Conservation (phyloP, 2,888 invertebrate genomes). For the Cinara cedri region DNA sequence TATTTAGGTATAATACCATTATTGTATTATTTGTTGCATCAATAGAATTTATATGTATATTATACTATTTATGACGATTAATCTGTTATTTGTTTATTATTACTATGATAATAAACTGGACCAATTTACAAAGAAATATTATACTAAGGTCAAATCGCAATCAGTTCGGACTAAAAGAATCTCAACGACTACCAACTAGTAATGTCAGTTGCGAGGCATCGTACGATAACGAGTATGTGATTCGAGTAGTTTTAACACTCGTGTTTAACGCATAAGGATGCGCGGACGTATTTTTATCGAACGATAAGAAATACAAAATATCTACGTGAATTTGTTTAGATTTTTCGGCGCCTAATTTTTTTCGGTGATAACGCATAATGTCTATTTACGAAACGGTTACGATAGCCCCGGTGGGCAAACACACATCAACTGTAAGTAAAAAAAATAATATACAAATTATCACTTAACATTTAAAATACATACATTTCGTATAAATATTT, state of each 20-base stretch:
- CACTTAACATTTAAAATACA: too few relatives aligned
- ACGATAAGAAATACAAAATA: not conserved
- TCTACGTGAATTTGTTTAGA: not conserved
- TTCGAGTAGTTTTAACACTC: not conserved
- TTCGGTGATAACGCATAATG: not conserved
- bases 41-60: too few relatives aligned
- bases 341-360: not conserved
- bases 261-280: not conserved
- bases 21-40: too few relatives aligned
- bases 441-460: not conserved
- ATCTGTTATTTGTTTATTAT: not conserved
- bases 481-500: not conserved
- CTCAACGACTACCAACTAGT: not conserved
- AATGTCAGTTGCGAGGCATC: not conserved
- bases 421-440: slow-evolving; percentile 40
- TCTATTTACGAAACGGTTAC: slow-evolving; percentile 22
- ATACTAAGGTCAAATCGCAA: slow-evolving; percentile 13
- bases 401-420: slow-evolving; percentile 23
- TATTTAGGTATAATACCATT: too few relatives aligned
- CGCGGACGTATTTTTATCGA: not conserved
- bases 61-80: too few relatives aligned
- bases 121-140: slow-evolving; percentile 13
- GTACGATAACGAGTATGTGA: not conserved
- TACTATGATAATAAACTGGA: not conserved
- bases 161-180: not conserved